Evolutionary conservation across 2,888 invertebrate genomes (phyloP), one percentile per base, ranked within the genome.

Genomic region (Polyommatus icarus): DNA sequence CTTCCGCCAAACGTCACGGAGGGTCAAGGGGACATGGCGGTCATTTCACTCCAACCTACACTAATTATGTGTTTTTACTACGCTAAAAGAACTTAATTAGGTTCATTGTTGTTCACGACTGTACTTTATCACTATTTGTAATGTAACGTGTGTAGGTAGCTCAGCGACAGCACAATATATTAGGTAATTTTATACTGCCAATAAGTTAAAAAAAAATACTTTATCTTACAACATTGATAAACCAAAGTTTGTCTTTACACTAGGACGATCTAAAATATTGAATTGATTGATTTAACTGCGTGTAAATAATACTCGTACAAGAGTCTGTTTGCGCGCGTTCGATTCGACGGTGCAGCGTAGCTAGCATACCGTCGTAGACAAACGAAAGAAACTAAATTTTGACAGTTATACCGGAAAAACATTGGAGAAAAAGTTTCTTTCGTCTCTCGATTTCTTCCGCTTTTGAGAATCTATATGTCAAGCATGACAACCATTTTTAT

Each of bases 1-100:
- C 93, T 94, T 94, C 93, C 93, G 93, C 90, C 84, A 92, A 87
- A 87, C 85, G 85, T 85, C 83, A 84, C 81, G 79, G 78, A 79
- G 80, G 83, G 82, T 82, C 79, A 82, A 82, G 81, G 81, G 77
- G 77, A 73, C 10, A 40, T 59, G 67, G 75, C 83, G 83, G 83
- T 83, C 84, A 84, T 84, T 84, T 83, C 82, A 83, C 83, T 84
- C 80, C 79, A 77, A 80, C 76, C 78, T 79, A 81, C 76, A 80
- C 77, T 80, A 80, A 83, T 82, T 57, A 79, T 77, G 50, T 73
- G 73, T 79, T 80, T 80, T 71, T 79, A 72, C 76, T 29, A 71
- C 76, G 15, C 40, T 4, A 61, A 61, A 77, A 73, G 72, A 77
- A 77, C 57, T 73, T 61, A 40, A 46, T 40, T 59, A 71, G 61